Percentiles rank a stretch among this genome's conserved stretches.
Evolutionary conservation across 1,140 invertebrate genomes (phyloP).

Genomic region (Neodiprion lecontei): DNA sequence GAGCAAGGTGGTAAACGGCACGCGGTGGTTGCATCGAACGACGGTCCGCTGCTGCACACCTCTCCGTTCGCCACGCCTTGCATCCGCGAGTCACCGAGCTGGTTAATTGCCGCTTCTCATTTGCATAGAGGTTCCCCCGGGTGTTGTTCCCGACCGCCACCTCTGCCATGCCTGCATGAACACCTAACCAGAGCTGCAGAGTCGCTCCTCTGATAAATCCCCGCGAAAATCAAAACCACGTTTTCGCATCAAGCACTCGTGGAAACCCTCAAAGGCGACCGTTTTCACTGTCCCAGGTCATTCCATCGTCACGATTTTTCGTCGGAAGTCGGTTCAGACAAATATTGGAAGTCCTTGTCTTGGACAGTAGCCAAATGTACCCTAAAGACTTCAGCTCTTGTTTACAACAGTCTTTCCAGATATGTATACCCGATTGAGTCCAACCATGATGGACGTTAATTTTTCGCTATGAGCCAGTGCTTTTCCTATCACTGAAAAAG

Average conservation of each 20-base stretch:
- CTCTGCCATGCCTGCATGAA: neutral
- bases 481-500: no score
- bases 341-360: no score
- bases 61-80: conserved; percentile 1
- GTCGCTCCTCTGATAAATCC: neutral
- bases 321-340: no score
- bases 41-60: neutral
- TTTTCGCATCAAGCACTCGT: neutral
- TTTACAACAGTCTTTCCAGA: no score
- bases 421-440: no score
- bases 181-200: neutral
- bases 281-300: neutral
- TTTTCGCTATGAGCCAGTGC: no score
- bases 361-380: no score
- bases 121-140: conserved; percentile 40
- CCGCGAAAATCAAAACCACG: neutral
- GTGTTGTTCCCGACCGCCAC: neutral
- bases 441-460: no score
- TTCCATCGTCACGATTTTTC: neutral
- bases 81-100: conserved; percentile 10
- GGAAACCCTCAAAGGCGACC: neutral
- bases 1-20: conserved; percentile 18
- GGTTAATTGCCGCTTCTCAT: conserved; percentile 46
- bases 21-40: neutral
- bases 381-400: no score